Evolutionary conservation across 92 coral and sea anemone genomes (phyloP).

Genomic region (Virgularia gustaviana): DNA sequence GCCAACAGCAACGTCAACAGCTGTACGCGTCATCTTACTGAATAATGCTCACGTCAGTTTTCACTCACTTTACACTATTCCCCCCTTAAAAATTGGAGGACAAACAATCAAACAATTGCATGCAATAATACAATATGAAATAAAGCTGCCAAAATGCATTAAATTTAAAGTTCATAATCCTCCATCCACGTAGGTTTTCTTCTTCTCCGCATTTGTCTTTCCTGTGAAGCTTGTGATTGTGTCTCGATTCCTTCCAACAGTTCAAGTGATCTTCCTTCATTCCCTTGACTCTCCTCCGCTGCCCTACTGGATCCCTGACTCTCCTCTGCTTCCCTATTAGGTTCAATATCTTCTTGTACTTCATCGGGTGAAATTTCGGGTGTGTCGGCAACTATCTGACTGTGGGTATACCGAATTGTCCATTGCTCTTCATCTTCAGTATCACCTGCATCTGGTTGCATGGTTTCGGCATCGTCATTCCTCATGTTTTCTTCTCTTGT

Average conservation of each 20-base stretch:
- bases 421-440: not conserved
- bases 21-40: too few relatives aligned
- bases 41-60: not conserved
- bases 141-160: not conserved
- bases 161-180: not conserved
- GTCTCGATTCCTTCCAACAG: not conserved
- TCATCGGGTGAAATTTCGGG: too few relatives aligned
- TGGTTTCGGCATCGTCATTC: not conserved
- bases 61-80: not conserved
- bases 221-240: not conserved
- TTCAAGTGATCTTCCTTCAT: not conserved
- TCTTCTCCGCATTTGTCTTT: not conserved
- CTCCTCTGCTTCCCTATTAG: not conserved
- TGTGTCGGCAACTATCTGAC: not conserved
- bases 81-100: not conserved
- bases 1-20: too few relatives aligned
- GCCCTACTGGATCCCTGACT: not conserved
- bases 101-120: not conserved
- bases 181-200: slow-evolving; percentile 2
- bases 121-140: not conserved
- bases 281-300: not conserved
- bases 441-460: not conserved
- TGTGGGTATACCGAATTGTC: not conserved
- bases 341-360: too few relatives aligned
- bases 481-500: not conserved